A percentile compares a stretch with the other conserved stretches of the same genome.
phyloP scores from a whole-genome alignment of 1,140 invertebrate genomes.

The Conus betulinus region DNA sequence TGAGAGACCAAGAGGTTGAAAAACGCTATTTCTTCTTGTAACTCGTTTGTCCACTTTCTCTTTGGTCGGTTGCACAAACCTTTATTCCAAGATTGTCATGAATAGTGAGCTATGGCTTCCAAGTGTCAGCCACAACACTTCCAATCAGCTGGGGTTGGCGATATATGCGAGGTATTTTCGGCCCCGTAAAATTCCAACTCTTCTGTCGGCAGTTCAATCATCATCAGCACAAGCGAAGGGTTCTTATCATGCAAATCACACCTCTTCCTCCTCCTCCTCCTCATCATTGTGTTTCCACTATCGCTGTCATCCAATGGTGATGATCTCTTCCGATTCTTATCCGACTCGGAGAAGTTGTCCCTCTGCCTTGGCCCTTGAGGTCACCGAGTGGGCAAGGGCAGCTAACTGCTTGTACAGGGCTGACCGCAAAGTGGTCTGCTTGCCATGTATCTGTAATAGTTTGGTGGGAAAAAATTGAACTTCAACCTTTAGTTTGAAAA shows the following conservation, averaged over 20 bases:
- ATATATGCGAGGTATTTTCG: too few relatives aligned
- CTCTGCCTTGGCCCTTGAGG: neutral
- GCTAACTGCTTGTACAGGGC: neutral
- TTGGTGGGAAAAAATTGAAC: neutral
- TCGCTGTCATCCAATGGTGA: neutral
- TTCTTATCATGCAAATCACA: neutral
- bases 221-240: slow-evolving; percentile 25
- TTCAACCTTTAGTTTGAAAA: neutral
- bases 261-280: neutral
- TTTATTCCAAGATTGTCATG: too few relatives aligned
- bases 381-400: neutral
- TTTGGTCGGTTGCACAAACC: too few relatives aligned
- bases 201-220: neutral
- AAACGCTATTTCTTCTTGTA: too few relatives aligned
- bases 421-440: neutral
- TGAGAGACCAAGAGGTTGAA: too few relatives aligned
- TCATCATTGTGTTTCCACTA: neutral
- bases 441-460: neutral
- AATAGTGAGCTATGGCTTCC: too few relatives aligned
- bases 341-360: neutral
- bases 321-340: slow-evolving; percentile 23
- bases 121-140: too few relatives aligned
- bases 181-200: too few relatives aligned
- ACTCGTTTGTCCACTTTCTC: too few relatives aligned
- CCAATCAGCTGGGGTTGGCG: too few relatives aligned